Evolutionary conservation across 35 echinoderm and acorn worm species (phyloP).

Genomic region (Heliocidaris tuberculata): DNA sequence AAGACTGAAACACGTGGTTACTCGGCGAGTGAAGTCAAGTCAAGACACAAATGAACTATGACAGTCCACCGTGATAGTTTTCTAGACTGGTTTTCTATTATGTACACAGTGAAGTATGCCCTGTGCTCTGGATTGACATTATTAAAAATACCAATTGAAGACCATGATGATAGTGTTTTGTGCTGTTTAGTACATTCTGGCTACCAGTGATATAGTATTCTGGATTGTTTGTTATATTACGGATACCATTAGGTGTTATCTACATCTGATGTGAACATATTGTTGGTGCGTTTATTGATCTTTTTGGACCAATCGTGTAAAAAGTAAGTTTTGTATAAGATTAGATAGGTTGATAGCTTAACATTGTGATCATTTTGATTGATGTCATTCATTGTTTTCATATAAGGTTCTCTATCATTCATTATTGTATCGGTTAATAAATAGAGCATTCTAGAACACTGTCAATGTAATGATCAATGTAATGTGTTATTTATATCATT

Average conservation of each 20-base stretch:
- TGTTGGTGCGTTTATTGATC: not conserved
- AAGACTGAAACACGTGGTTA: slow-evolving; percentile 1
- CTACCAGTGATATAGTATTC: not conserved
- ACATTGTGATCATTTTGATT: not conserved
- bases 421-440: no score
- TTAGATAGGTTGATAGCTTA: not conserved
- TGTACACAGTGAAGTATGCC: not conserved
- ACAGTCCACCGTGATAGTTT: not conserved
- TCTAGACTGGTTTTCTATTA: not conserved
- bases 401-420: no score
- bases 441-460: no score
- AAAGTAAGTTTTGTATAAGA: not conserved
- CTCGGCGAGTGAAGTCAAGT: not conserved
- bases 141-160: not conserved
- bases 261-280: not conserved
- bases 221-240: not conserved
- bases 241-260: not conserved
- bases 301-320: not conserved
- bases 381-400: not conserved
- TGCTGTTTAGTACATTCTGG: not conserved
- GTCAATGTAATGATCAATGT: no score
- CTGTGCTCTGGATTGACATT: not conserved
- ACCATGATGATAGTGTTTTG: not conserved
- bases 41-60: not conserved
- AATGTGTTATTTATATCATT: no score